Percentiles rank a stretch among this genome's conserved stretches.
phyloP scores from a whole-genome alignment of 1,140 invertebrate species.

The Solenopsis invicta region DNA sequence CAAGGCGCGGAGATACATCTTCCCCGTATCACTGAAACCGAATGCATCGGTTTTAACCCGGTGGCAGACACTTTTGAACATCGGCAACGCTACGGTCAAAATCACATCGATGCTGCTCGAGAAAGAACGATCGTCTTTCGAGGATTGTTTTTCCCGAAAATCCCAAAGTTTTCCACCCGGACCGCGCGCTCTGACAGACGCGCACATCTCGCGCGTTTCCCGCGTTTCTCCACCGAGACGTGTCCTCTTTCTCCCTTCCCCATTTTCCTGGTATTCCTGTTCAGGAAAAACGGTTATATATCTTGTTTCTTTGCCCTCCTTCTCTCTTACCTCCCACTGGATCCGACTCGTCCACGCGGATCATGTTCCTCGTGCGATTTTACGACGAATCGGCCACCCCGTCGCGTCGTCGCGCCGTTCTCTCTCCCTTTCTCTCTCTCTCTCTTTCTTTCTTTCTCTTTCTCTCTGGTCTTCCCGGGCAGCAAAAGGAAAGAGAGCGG shows the following conservation, averaged over 20 bases:
- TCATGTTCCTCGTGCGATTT: slow-evolving; percentile 87
- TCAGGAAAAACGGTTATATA: not conserved
- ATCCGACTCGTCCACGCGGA: slow-evolving; percentile 94
- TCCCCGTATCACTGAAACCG: not conserved
- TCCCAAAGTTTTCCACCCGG: not conserved
- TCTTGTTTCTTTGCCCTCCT: not conserved
- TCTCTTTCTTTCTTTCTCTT: not conserved
- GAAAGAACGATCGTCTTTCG: not conserved
- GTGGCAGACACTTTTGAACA: not conserved
- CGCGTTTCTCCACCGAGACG: not conserved
- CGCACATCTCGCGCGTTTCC: not conserved
- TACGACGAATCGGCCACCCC: not conserved
- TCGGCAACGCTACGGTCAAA: not conserved
- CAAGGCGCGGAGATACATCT: not conserved
- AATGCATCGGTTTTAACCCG: not conserved
- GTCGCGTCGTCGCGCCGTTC: too few relatives aligned
- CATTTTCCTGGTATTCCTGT: not conserved
- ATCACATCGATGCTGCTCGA: not conserved
- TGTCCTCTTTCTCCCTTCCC: not conserved
- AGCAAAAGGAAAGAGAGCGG: too few relatives aligned
- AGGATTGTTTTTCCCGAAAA: not conserved
- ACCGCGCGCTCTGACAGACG: slow-evolving; percentile 5
- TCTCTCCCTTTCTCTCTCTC: not conserved
- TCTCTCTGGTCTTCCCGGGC: too few relatives aligned
- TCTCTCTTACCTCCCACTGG: slow-evolving; percentile 94